Percentiles rank a stretch among this genome's conserved stretches.
These are phyloP conservation scores for Pycnonotus jocosus DNA, from an alignment of 2,113 vertebrate species.

Conservation along the genomic window DNA sequence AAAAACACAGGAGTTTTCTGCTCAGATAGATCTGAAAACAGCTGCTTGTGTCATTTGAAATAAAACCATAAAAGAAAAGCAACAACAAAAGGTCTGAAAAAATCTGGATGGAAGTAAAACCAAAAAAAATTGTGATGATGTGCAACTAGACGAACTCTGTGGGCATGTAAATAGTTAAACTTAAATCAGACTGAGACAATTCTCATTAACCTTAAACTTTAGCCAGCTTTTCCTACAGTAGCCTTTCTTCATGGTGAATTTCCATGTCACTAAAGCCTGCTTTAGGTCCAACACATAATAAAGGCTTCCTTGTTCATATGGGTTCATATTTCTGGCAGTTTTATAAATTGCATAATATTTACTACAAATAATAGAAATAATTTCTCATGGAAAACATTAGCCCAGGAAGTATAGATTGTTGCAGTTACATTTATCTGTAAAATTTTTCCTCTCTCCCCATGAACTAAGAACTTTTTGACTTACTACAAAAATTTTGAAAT, in stretches of 20 bases:
- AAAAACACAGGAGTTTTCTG: neutral
- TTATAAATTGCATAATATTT: neutral
- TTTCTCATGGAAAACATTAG: neutral
- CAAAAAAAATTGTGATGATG: neutral
- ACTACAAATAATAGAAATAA: conserved; percentile 21
- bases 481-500: neutral
- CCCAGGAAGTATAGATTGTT: neutral
- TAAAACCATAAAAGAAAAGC: neutral
- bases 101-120: neutral
- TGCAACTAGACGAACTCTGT: neutral
- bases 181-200: neutral
- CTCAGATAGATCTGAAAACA: neutral
- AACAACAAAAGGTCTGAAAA: neutral
- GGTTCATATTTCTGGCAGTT: conserved; percentile 32
- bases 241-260: conserved; percentile 44
- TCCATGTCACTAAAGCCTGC: conserved; percentile 21
- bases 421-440: neutral
- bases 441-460: neutral
- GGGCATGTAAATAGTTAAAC: neutral
- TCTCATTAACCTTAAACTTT: neutral
- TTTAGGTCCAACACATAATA: conserved; percentile 23
- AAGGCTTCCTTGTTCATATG: neutral
- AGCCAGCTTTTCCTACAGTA: neutral
- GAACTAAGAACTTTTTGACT: neutral
- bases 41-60: neutral